A percentile compares a stretch with the other conserved stretches of the same genome.
Evolutionary conservation across 2,797 vertebrate genomes (phyloP).

Genomic region (Zalophus californianus): DNA sequence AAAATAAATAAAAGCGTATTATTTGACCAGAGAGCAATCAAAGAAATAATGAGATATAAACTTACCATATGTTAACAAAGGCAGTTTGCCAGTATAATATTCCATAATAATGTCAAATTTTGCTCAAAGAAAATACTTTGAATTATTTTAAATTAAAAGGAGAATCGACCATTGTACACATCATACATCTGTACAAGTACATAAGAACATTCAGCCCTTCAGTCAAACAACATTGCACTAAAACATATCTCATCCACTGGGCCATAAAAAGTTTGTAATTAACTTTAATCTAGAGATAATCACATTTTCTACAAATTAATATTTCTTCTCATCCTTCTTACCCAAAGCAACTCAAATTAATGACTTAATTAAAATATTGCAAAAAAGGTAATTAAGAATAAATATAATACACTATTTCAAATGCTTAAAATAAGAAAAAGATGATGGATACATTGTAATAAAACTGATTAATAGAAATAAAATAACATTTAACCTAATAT

Average conservation of each 20-base stretch:
- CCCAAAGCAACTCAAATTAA: slow-evolving; percentile 32
- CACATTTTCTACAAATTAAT: neutral
- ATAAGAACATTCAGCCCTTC: neutral
- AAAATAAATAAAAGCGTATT: slow-evolving; percentile 61
- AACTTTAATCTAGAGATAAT: neutral
- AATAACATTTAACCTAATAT: neutral
- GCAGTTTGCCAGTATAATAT: neutral
- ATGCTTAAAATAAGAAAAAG: neutral
- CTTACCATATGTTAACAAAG: slow-evolving; percentile 5
- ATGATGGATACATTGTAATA: neutral
- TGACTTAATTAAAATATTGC: neutral
- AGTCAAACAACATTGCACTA: neutral
- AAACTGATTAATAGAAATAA: neutral
- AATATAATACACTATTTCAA: neutral
- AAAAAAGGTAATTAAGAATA: neutral
- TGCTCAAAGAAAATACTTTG: neutral
- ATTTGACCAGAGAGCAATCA: slow-evolving; percentile 42
- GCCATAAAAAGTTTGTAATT: neutral
- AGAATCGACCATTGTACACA: neutral
- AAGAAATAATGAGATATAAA: slow-evolving; percentile 43
- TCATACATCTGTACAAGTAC: neutral
- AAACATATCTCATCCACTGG: neutral
- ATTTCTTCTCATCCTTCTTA: neutral
- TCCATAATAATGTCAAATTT: neutral
- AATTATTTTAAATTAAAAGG: neutral